Evolutionary conservation across 2,113 vertebrate species (phyloP), one percentile per base, ranked within the genome.

Genomic region (Scartelaos histophorus): DNA sequence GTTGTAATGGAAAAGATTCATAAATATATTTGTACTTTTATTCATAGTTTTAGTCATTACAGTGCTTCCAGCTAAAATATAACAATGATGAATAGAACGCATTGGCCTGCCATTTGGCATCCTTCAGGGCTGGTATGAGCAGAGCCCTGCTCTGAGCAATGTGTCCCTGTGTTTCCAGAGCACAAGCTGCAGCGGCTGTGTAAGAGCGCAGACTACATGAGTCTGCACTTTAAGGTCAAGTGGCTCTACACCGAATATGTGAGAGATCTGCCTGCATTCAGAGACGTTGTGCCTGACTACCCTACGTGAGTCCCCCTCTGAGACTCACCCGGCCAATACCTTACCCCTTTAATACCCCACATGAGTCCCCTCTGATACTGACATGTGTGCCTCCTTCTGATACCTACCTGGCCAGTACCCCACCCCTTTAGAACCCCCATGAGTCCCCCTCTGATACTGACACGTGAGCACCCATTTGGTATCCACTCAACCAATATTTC

Each of bases 161-260:
- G 7, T 43, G 38, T 43, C 38, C 38, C 9, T 72, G 4, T 58
- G 46, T 34, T 62, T 35, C 19, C 92, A 99, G 97, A 99, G 58
- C 98, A 99, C 0, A 96, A 98, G 84, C 97, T 95, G 58, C 95
- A 96, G 67, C 93, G 90, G 21, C 92, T 98, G 29, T 99, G 97
- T 81, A 97, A 95, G 88, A 96, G 95, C 2, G 95, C 97, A 0
- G 97, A 99, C 93, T 99, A 99, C 92, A 99, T 99, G 98, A 99
- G 98, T 90, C 94, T 99, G 69, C 98, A 99, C 90, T 99, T 99
- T 92, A 99, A 99, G 91, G 97, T 99, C 85, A 99, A 99, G 86
- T 98, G 97, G 97, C 94, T 99, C 4, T 93, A 97, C 92, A 98
- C 97, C 2, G 98, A 99, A 78, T 99, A 98, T 0, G 90, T 97